These are phyloP conservation scores for Atopsyche davidsoni DNA, from an alignment of 1,140 invertebrate genomes.

Conservation along the genomic window DNA sequence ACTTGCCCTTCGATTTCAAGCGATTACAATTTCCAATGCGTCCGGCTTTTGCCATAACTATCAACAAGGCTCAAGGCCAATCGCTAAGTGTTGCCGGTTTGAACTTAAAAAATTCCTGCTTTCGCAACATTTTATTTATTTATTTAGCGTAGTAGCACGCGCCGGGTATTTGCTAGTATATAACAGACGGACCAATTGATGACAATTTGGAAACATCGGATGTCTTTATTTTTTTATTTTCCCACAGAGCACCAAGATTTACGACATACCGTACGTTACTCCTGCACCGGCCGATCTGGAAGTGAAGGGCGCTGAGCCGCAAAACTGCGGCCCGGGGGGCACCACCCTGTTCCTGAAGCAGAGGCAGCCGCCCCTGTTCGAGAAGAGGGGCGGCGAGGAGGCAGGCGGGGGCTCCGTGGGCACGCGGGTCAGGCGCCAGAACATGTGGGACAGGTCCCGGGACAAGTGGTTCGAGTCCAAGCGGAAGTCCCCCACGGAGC, in stretches of 20 bases:
- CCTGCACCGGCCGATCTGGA: constrained; percentile 30
- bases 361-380: constrained; percentile 11
- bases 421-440: neutral
- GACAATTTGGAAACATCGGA: too few species aligned
- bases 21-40: too few species aligned
- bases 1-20: too few species aligned
- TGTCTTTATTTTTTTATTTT: constrained; percentile 20
- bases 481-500: constrained; percentile 14
- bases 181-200: too few species aligned
- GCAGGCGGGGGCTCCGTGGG: neutral
- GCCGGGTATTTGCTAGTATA: too few species aligned
- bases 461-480: neutral
- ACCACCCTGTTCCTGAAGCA: neutral
- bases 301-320: neutral
- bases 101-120: too few species aligned
- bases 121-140: too few species aligned
- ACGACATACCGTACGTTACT: constrained; percentile 38
- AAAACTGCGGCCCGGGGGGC: neutral
- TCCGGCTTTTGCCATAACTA: too few species aligned
- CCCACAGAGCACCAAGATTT: constrained; percentile 41
- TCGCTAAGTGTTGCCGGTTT: too few species aligned
- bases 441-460: neutral
- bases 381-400: too few species aligned
- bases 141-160: too few species aligned
- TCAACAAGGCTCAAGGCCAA: too few species aligned